Conservation (phyloP, 2,888 invertebrate species). For the Platycheirus rosarum region DNA sequence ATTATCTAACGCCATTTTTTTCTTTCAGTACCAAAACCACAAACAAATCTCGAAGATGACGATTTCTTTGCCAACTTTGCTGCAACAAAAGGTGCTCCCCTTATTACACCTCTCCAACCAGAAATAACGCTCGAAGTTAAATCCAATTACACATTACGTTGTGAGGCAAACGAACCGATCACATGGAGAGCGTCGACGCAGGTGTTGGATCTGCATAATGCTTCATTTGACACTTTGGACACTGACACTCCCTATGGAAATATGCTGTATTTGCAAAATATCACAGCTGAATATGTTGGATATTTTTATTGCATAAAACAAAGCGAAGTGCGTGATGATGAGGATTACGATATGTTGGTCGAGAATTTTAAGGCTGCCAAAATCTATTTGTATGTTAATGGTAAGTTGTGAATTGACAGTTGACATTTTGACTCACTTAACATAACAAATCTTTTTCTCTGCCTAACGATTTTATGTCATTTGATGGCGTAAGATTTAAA, state of each 20-base stretch:
- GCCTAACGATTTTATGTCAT: too few species aligned
- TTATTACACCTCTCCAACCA: constrained; percentile 79
- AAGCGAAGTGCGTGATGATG: constrained; percentile 76
- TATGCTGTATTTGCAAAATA: constrained; percentile 83
- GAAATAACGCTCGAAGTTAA: constrained; percentile 80
- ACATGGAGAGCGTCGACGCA: constrained; percentile 79
- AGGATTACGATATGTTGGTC: constrained; percentile 79
- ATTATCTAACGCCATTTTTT: constrained; percentile 1
- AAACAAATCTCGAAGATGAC: constrained; percentile 72
- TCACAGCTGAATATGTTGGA: constrained; percentile 83
- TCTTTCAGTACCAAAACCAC: constrained; percentile 78
- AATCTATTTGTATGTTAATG: constrained; percentile 84
- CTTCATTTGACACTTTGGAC: constrained; percentile 75
- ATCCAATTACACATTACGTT: constrained; percentile 81
- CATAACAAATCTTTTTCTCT: too few species aligned
- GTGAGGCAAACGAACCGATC: constrained; percentile 82
- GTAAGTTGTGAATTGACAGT: too few species aligned
- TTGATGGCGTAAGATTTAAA: too few species aligned
- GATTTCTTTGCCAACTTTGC: constrained; percentile 77
- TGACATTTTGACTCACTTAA: too few species aligned
- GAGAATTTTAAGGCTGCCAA: constrained; percentile 80
- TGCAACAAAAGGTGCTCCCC: constrained; percentile 79
- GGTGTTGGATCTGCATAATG: constrained; percentile 32
- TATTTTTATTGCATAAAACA: constrained; percentile 85
- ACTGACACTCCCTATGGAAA: constrained; percentile 81